phyloP scores from a whole-genome alignment of 2,888 invertebrate species.

The Andrena bucephala region DNA sequence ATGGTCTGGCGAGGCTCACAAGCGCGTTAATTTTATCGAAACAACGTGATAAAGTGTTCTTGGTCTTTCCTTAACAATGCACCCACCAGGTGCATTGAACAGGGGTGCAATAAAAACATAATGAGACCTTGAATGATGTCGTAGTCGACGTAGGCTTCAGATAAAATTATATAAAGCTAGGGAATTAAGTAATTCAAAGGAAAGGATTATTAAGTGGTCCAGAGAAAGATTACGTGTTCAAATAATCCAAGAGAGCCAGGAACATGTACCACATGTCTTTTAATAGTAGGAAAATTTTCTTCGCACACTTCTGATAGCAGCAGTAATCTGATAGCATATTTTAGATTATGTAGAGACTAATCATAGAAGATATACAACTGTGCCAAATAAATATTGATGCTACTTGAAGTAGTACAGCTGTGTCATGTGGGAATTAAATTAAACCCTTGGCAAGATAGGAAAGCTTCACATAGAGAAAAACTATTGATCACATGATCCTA shows the following conservation, averaged over 20 bases:
- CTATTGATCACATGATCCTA: background rate
- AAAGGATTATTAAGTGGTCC: too few species aligned
- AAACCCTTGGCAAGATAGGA: slow-evolving; percentile 2
- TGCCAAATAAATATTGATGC: slow-evolving; percentile 12
- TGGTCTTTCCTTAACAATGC: background rate
- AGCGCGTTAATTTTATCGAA: slow-evolving; percentile 13
- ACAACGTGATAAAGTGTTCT: background rate
- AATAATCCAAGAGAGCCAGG: background rate
- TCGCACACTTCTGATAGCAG: background rate
- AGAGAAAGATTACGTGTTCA: background rate
- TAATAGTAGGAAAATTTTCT: background rate
- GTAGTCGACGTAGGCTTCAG: too few species aligned
- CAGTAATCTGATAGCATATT: background rate
- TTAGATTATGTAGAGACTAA: slow-evolving; percentile 5
- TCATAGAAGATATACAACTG: background rate
- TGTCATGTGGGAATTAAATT: too few species aligned
- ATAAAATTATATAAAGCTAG: too few species aligned
- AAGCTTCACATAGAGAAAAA: background rate
- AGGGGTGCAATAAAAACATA: background rate
- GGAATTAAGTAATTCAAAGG: too few species aligned
- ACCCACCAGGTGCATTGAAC: background rate
- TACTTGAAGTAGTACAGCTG: background rate
- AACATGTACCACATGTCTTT: background rate
- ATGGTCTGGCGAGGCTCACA: background rate
- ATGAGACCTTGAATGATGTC: background rate